Conservation (phyloP, 1,140 invertebrate genomes). For the Asobara japonica region DNA sequence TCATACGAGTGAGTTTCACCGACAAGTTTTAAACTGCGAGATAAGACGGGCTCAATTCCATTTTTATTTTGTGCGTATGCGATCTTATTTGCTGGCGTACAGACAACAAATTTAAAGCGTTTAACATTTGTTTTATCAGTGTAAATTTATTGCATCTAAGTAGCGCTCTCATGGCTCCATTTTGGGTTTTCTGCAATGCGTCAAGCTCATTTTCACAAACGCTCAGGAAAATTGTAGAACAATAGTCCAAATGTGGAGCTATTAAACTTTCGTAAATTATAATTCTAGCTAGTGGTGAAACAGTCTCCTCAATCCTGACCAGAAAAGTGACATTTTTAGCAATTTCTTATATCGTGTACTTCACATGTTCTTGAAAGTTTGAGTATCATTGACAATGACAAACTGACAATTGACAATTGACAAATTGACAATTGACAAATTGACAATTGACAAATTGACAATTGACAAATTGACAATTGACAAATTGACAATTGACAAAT, state of each 20-base stretch:
- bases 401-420: no score
- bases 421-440: no score
- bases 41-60: neutral
- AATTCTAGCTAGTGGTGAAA: neutral
- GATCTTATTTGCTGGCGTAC: constrained; percentile 18
- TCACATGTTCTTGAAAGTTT: constrained; percentile 1
- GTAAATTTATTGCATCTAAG: constrained; percentile 17
- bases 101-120: neutral
- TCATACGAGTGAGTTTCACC: neutral
- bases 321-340: constrained; percentile 27
- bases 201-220: neutral
- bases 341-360: constrained; percentile 14
- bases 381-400: neutral
- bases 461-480: no score
- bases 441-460: no score
- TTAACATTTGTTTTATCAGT: constrained; percentile 11
- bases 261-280: constrained; percentile 31
- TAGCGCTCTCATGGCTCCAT: constrained; percentile 24
- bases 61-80: constrained; percentile 20
- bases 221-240: constrained; percentile 25
- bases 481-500: no score
- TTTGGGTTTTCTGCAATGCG: constrained; percentile 20
- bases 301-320: constrained; percentile 13
- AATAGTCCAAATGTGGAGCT: constrained; percentile 32
- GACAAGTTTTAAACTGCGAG: neutral